phyloP scores from a whole-genome alignment of 2,888 invertebrate genomes.

The Drosophila bunnanda region DNA sequence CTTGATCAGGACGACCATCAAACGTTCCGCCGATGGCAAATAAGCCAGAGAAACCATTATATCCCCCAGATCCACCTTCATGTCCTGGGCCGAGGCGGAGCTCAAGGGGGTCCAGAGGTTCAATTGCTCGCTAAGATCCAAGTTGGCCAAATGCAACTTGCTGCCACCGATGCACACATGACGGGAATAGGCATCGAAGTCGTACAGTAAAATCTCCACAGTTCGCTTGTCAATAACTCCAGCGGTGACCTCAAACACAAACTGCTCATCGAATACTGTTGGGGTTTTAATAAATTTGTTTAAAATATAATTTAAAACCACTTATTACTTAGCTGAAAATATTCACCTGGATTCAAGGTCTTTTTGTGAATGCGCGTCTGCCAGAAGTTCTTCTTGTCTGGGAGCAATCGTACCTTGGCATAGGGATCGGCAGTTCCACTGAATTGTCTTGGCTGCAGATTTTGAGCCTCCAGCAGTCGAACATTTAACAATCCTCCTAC shows the following conservation, averaged over 20 bases:
- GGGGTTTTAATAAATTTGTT: conserved; percentile 30
- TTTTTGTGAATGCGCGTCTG: conserved; percentile 88
- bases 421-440: conserved; percentile 89
- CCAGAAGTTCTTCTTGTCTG: conserved; percentile 87
- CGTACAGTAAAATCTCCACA: conserved; percentile 87
- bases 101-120: conserved; percentile 87
- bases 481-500: conserved; percentile 88
- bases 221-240: conserved; percentile 86
- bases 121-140: conserved; percentile 87
- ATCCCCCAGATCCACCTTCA: conserved; percentile 94
- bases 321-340: not conserved
- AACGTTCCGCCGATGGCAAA: conserved; percentile 94
- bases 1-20: conserved; percentile 96
- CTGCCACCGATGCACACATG: conserved; percentile 88
- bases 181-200: conserved; percentile 88
- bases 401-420: conserved; percentile 87
- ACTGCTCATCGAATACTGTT: conserved; percentile 88
- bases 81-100: conserved; percentile 85
- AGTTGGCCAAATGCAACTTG: conserved; percentile 86
- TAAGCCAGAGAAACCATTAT: conserved; percentile 96
- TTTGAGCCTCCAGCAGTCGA: conserved; percentile 87
- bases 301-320: not conserved
- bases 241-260: conserved; percentile 88
- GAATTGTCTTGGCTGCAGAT: conserved; percentile 86
- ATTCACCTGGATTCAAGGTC: conserved; percentile 87